Conservation (phyloP, 2,888 invertebrate genomes). For the Amphipyra berbera region DNA sequence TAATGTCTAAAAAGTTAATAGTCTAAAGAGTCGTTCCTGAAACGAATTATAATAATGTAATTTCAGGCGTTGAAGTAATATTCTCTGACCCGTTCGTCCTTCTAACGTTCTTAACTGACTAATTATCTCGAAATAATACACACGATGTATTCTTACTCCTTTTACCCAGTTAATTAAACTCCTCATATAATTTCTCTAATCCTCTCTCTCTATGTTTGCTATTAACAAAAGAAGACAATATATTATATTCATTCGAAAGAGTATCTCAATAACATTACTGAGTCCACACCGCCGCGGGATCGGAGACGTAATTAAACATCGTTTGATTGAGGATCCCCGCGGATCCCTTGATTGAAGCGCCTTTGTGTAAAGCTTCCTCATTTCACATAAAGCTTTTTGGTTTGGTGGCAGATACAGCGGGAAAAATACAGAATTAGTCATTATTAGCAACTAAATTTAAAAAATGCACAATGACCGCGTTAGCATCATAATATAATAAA, state of each 20-base stretch:
- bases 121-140: too few species aligned
- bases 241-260: conserved; percentile 11
- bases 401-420: conserved; percentile 14
- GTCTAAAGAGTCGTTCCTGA: too few species aligned
- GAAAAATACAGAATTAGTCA: background rate
- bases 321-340: conserved; percentile 49
- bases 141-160: too few species aligned
- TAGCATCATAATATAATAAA: too few species aligned
- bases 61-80: too few species aligned
- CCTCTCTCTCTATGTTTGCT: background rate
- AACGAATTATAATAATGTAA: too few species aligned
- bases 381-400: conserved; percentile 52
- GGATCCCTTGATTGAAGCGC: conserved; percentile 49
- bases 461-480: too few species aligned
- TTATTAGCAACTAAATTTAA: too few species aligned
- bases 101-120: too few species aligned
- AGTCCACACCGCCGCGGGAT: conserved; percentile 18
- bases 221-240: conserved; percentile 7
- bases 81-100: too few species aligned
- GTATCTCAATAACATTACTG: conserved; percentile 23
- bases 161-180: background rate
- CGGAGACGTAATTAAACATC: conserved; percentile 50
- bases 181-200: background rate
- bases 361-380: conserved; percentile 54
- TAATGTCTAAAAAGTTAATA: too few species aligned